Evolutionary conservation across 1,140 invertebrate genomes (phyloP), one percentile per base, ranked within the genome.

Genomic region (Drosophila simulans): DNA sequence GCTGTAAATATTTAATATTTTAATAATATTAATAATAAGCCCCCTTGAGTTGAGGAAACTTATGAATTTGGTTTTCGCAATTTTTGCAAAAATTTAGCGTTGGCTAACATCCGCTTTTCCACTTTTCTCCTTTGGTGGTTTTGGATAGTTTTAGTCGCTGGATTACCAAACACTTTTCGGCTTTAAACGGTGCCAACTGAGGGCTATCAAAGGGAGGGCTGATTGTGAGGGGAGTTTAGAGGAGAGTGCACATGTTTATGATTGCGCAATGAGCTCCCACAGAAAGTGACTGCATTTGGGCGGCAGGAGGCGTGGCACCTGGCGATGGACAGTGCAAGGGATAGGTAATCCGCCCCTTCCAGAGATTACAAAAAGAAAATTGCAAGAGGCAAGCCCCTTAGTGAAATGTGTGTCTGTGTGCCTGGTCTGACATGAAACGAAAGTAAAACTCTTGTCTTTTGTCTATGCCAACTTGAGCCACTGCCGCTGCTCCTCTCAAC

Each of bases 381-480:
- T 31, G 11, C 40, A 39, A 54, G 35, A 58, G 56, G 20, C 46
- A 5, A 7, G 7, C 35, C 35, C 25, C 48, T 45, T 76, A 77
- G 81, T 81, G 81, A 85, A 85, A 85, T 86, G 78, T 70, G 56
- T 39, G 42, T 37, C 5, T 40, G 39, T 40, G 46, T 53, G 49
- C 13, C n/a, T 17, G 7, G 42, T 34, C 39, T 79, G 72, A 57
- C 65, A 56, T 58, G 81, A 85, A 85, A 81, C 82, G 81, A 85
- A 85, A 85, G 81, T 85, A 86, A 81, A 77, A 77, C 71, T 66
- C 72, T 53, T 57, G 78, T 57, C 52, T 77, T 55, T 77, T 66
- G 40, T 58, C 40, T 25, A 52, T 37, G 68, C 49, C 49, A 55
- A 48, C 65, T 35, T 56, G 45, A 22, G 54, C 27, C 17, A 39